These are phyloP conservation scores for Epinephelus coioides DNA, from an alignment of 2,797 vertebrate species.

Conservation along the genomic window DNA sequence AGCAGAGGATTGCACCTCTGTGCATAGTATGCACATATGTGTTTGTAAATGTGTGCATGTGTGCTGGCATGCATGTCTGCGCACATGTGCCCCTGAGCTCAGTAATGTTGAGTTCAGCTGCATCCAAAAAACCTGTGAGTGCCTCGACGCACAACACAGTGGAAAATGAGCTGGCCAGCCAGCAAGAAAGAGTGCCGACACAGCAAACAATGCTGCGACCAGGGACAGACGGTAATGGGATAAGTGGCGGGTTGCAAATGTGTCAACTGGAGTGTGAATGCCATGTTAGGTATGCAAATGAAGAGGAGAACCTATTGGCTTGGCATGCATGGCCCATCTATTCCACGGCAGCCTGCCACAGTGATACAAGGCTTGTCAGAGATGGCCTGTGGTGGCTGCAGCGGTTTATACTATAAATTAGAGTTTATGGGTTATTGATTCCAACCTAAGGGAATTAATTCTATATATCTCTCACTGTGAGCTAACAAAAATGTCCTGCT, in stretches of 20 bases:
- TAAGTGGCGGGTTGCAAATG: conserved; percentile 83
- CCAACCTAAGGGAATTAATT: conserved; percentile 57
- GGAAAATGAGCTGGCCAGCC: conserved; percentile 60
- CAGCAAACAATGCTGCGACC: conserved; percentile 74
- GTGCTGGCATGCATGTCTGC: conserved; percentile 11
- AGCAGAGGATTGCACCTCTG: neutral
- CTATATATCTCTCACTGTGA: conserved; percentile 36
- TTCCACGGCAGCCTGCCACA: conserved; percentile 55
- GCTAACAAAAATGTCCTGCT: conserved; percentile 24
- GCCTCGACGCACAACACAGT: conserved; percentile 29
- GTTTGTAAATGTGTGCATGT: too few relatives aligned
- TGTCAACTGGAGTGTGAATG: conserved; percentile 82
- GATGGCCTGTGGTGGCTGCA: conserved; percentile 45
- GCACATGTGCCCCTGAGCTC: conserved; percentile 7
- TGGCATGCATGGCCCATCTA: conserved; percentile 67
- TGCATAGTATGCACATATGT: neutral
- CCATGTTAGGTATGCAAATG: conserved; percentile 82
- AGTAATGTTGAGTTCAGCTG: conserved; percentile 39
- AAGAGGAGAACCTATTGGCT: conserved; percentile 65
- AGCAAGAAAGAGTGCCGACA: conserved; percentile 71
- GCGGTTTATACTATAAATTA: conserved; percentile 58
- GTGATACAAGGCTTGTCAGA: conserved; percentile 54
- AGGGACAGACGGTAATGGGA: conserved; percentile 78
- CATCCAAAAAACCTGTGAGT: conserved; percentile 47
- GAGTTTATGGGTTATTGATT: conserved; percentile 69